Evolutionary conservation across 2,113 vertebrate species (phyloP).

Genomic region (Tricholaema leucomelas): DNA sequence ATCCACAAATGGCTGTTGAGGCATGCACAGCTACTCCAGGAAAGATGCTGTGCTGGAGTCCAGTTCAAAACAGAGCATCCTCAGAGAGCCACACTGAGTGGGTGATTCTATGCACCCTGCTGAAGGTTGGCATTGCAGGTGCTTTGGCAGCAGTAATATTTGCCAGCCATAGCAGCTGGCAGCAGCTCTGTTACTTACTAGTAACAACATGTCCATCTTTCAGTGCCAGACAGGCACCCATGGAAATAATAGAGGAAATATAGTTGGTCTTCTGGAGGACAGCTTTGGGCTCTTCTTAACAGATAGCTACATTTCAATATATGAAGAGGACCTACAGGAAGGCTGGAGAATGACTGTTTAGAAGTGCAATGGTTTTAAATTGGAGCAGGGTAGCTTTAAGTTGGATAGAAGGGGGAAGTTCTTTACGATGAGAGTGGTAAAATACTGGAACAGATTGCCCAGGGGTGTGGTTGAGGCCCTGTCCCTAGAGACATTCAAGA

Average conservation of each 20-base stretch:
- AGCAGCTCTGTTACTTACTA: background rate
- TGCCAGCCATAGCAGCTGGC: background rate
- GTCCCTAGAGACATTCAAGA: too few relatives aligned
- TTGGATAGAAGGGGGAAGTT: too few relatives aligned
- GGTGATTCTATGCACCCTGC: background rate
- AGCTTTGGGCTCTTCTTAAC: background rate
- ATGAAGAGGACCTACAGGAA: too few relatives aligned
- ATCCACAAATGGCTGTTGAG: background rate
- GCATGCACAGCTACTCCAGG: background rate
- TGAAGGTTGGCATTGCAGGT: background rate
- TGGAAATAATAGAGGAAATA: background rate
- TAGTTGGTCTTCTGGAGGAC: background rate
- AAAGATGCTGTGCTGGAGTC: background rate
- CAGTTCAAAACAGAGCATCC: background rate
- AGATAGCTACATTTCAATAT: too few relatives aligned
- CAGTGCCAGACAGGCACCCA: background rate
- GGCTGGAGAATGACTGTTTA: too few relatives aligned
- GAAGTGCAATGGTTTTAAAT: too few relatives aligned
- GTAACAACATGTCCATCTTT: background rate
- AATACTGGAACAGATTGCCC: too few relatives aligned
- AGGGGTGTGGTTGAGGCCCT: too few relatives aligned
- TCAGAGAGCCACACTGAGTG: fast-evolving
- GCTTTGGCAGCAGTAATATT: background rate
- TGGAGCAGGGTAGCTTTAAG: too few relatives aligned
- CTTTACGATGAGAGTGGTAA: too few relatives aligned